Evolutionary conservation across 2,888 invertebrate species (phyloP).

Genomic region (Ornithoptera priamus): DNA sequence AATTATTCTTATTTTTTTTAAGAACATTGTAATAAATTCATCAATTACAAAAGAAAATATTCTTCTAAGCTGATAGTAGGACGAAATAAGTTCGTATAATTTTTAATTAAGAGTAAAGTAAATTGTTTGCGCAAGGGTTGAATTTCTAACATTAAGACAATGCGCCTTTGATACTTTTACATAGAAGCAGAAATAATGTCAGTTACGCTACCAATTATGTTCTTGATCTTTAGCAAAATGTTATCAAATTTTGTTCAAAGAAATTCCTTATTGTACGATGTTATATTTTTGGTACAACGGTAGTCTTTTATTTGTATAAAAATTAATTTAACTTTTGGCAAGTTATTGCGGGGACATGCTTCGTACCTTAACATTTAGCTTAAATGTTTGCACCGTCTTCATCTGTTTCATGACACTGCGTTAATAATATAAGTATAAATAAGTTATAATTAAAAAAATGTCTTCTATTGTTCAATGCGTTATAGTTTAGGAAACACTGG

Average conservation of each 20-base stretch:
- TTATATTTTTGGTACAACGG: constrained; percentile 7
- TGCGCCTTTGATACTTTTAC: constrained; percentile 16
- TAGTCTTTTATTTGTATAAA: constrained; percentile 1
- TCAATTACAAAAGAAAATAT: too few relatives aligned
- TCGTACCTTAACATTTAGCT: too few relatives aligned
- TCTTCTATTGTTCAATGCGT: constrained; percentile 11
- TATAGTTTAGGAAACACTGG: constrained; percentile 43
- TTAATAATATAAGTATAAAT: too few relatives aligned
- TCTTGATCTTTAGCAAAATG: constrained; percentile 25
- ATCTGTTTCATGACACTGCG: too few relatives aligned
- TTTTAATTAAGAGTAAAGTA: constrained; percentile 10
- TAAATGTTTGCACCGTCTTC: too few relatives aligned
- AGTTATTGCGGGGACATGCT: neutral
- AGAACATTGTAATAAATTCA: too few relatives aligned
- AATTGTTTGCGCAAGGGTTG: constrained; percentile 29
- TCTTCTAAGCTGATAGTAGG: too few relatives aligned
- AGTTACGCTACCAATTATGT: constrained; percentile 26
- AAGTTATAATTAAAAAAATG: too few relatives aligned
- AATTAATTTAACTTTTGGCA: constrained; percentile 2
- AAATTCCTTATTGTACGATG: constrained; percentile 23
- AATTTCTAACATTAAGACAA: constrained; percentile 12
- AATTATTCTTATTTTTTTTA: too few relatives aligned
- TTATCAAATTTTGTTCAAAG: constrained; percentile 27
- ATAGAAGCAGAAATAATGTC: constrained; percentile 21
- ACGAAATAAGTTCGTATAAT: neutral